Base-by-base conservation (phyloP, 2,888 invertebrate genomes). In the Lysandra bellargus region DNA sequence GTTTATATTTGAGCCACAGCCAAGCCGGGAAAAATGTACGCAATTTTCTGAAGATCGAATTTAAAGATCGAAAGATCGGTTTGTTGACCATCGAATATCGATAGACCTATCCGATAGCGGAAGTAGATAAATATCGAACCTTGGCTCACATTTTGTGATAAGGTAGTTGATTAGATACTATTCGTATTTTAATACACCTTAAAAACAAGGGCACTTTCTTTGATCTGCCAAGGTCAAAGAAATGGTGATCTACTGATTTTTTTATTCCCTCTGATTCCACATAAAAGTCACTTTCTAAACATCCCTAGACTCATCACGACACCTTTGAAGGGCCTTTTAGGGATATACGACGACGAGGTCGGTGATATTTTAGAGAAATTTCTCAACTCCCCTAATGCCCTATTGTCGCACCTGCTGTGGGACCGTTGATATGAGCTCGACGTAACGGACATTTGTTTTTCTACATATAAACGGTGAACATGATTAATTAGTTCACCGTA, bases 101-200 rank as follows among this genome's bases (percentile, higher is more conserved):
- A 60, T 49, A 44, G n/a, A 69, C 78, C 53, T 37, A 53, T 78
- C 53, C 33, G 78, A 53, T 49, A 72, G 72, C 73, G 78, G 78
- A 79, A 79, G 73, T 40, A 73, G 73, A 79, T 74, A 33, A 69
- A 2, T n/a, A 78, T 72, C 14, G 73, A 73, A 57, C 78, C 78
- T 78, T 78, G 78, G 74, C 73, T 78, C 69, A 79, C 74, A 79
- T 40, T 57, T 37, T 40, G 74, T 79, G 40, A 73, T 79, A 73
- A 57, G 37, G 17, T 33, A 57, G 44, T 78, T 61, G 64, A 30
- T 64, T 30, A 30, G 23, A 30, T 64, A 78, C 44, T 57, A 57
- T 57, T 57, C 4, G 57, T 57, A 57, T 57, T 57, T 57, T 17
- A 14, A 57, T 40, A 57, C 12, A 14, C 17, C 17, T 57, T 17